phyloP scores from a whole-genome alignment of 2,113 vertebrate genomes.

The Tricholaema leucomelas region DNA sequence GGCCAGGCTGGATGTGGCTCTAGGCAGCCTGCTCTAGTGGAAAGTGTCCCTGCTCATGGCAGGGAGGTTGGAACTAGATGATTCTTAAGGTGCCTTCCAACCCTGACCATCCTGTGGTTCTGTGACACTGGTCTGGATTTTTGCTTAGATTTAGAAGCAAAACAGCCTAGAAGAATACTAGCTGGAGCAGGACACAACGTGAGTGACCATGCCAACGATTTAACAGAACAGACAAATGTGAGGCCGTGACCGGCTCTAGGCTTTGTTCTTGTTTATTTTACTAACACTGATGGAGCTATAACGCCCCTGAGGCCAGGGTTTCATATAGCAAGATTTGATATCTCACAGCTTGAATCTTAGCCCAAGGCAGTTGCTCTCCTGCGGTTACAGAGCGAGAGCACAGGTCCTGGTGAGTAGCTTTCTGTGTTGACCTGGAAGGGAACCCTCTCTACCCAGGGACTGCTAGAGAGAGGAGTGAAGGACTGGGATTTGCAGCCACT shows the following conservation, averaged over 20 bases:
- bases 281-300: background rate
- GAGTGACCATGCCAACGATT: background rate
- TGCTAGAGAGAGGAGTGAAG: background rate
- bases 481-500: background rate
- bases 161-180: background rate
- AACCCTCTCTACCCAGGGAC: background rate
- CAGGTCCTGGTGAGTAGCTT: background rate
- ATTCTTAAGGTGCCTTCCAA: too few species aligned
- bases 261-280: background rate
- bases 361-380: background rate
- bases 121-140: background rate
- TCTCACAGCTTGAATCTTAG: background rate
- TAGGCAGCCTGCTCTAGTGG: too few species aligned
- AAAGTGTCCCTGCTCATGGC: too few species aligned
- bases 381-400: background rate
- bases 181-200: background rate
- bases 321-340: background rate
- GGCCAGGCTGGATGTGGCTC: too few species aligned
- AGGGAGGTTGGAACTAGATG: too few species aligned
- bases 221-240: background rate
- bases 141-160: background rate
- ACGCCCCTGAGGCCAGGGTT: background rate
- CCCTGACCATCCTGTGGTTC: too few species aligned
- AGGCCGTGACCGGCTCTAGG: background rate
- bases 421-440: fast-evolving